phyloP scores from a whole-genome alignment of 2,888 invertebrate genomes.

The Drosophila gaucha region DNA sequence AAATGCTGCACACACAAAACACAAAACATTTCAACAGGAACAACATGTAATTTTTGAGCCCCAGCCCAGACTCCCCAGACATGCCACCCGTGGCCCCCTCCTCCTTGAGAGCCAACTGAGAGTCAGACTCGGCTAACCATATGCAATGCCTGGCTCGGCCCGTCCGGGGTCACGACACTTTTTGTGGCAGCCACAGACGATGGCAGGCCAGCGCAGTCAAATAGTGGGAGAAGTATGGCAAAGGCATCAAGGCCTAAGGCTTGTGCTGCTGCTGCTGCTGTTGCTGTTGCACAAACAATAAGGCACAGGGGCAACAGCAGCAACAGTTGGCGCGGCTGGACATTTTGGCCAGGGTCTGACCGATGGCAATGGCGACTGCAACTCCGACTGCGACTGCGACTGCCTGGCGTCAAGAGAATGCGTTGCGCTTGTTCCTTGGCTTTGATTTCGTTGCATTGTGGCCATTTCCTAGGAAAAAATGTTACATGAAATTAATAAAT shows the following conservation, averaged over 20 bases:
- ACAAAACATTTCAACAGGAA: constrained; percentile 79
- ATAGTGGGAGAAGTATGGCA: constrained; percentile 82
- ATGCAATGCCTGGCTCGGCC: constrained; percentile 63
- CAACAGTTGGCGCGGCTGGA: constrained; percentile 71
- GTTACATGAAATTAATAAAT: constrained; percentile 81
- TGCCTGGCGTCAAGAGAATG: constrained; percentile 80
- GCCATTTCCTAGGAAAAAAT: constrained; percentile 80
- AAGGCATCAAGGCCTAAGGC: constrained; percentile 60
- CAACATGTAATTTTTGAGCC: constrained; percentile 76
- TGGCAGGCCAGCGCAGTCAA: constrained; percentile 64
- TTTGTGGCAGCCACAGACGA: constrained; percentile 68
- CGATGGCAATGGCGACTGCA: constrained; percentile 50
- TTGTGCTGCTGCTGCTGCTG: constrained; percentile 41
- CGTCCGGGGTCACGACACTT: constrained; percentile 84
- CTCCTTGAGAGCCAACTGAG: constrained; percentile 25
- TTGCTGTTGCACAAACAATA: constrained; percentile 55
- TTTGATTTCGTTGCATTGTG: constrained; percentile 77
- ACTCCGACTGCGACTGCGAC: constrained; percentile 57
- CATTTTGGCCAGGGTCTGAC: constrained; percentile 63
- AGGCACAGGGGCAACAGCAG: constrained; percentile 38
- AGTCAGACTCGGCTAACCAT: constrained; percentile 65
- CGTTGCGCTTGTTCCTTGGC: constrained; percentile 78
- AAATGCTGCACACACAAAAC: constrained; percentile 64
- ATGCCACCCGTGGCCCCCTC: constrained; percentile 45
- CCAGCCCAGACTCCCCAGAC: constrained; percentile 41